A percentile compares a stretch with the other conserved stretches of the same genome.
phyloP scores from a whole-genome alignment of 1,140 invertebrate genomes.

The Sarcophaga peregrina region DNA sequence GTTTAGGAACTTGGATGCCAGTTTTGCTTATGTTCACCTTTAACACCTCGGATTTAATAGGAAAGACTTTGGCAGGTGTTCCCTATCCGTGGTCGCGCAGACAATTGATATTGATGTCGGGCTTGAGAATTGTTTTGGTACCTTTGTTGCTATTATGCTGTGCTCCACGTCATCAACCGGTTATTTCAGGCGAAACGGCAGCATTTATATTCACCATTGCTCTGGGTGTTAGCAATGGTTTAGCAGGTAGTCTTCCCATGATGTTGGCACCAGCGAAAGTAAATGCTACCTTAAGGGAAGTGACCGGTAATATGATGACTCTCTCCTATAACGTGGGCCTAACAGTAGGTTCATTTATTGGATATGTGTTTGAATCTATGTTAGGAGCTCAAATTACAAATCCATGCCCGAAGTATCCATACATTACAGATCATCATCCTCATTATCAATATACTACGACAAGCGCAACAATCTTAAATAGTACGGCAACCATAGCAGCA shows the following conservation, averaged over 20 bases:
- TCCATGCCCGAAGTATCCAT: conserved; percentile 65
- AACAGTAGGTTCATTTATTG: conserved; percentile 82
- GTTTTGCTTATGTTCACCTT: conserved; percentile 90
- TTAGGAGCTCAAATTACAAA: conserved; percentile 72
- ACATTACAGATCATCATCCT: conserved; percentile 52
- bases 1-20: conserved; percentile 88
- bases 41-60: conserved; percentile 86
- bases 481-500: conserved; percentile 40
- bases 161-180: conserved; percentile 77
- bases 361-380: conserved; percentile 82
- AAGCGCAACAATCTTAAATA: conserved; percentile 39
- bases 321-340: conserved; percentile 88
- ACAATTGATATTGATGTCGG: conserved; percentile 78
- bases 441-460: conserved; percentile 43
- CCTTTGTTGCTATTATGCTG: conserved; percentile 85
- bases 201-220: conserved; percentile 76
- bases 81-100: conserved; percentile 83
- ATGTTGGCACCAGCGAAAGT: conserved; percentile 88
- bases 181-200: conserved; percentile 75
- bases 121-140: conserved; percentile 77
- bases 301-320: conserved; percentile 93
- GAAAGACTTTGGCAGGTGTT: conserved; percentile 85
- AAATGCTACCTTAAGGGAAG: conserved; percentile 78
- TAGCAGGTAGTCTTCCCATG: conserved; percentile 91
- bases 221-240: conserved; percentile 85